Evolutionary conservation across 2,888 invertebrate genomes (phyloP), one percentile per base, ranked within the genome.

Genomic region (Erebia epiphron): DNA sequence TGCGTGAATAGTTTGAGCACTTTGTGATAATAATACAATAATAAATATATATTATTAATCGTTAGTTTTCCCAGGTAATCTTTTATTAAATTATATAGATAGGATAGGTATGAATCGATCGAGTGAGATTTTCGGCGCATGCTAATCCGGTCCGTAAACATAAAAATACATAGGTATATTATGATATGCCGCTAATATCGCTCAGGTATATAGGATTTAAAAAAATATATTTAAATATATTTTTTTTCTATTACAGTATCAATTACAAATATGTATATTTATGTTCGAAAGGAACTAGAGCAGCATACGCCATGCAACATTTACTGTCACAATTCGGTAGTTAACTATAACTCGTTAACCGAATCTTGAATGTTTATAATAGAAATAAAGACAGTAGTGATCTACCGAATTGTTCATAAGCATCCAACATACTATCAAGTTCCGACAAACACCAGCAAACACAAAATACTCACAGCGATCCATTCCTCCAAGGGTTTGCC

Each of bases 401-500:
- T 49, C n/a, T 58, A 67, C 67, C 16, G 11, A 65, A 56, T 56
- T 43, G 41, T 41, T 46, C 4, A 9, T 52, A 63, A 8, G 63
- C 35, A 16, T 7, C 26, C 3, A 54, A 66, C 21, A 14, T 41
- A 41, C 43, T 10, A 49, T 67, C 67, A 67, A 67, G 67, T 58
- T 43, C 57, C 67, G 35, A 69, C 13, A 52, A 56, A 56, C 21
- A 66, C 14, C 43, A 66, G 18, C 11, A 56, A 57, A 68, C 46
- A 52, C 8, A 61, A 61, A 60, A 67, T 71, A 76, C 96, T 95
- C 95, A 98, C 98, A 90, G 96, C 94, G 81, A 98, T 97, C 96
- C 97, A 97, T 81, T 94, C 95, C 84, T 97, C 98, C 85, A 98
- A 90, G 70, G 96, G 94, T 88, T 98, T 98, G 82, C 96, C 96